Base-by-base conservation (phyloP, 2,888 invertebrate genomes). In the Hoplodrina blanda region DNA sequence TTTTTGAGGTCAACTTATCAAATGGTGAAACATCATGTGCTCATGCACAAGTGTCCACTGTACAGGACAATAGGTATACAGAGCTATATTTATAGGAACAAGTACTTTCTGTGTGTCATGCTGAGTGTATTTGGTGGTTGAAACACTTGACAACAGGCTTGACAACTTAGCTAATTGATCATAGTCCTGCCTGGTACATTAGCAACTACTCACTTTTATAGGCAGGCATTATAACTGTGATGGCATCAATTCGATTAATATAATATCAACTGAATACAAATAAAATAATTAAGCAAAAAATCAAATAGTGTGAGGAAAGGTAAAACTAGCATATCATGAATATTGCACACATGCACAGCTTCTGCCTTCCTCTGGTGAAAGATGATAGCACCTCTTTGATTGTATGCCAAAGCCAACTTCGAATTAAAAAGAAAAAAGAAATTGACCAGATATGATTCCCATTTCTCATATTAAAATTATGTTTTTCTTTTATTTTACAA, bases 1-100 rank as follows among this genome's bases (percentile, higher is more conserved):
- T 74, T 80, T 76, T 71, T 75, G 69, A 82, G 84, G 79, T 69
- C 55, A 41, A 69, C 25, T 72, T 84, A 82, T 78, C 78, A 69
- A 54, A 33, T 55, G 61, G 55, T 62, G 74, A 55, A 71, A 61
- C 69, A 76, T 53, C 17, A 63, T 56, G 62, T 65, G 56, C 66
- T 69, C 60, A 57, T 19, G 2, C 62, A 60, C 62, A 50, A 60
- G 61, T 66, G 70, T 46, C 46, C 62, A 52, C 52, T 55, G 53
- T 78, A 33, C 61, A 64, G 25, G 37, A 19, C 15, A 61, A 54
- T 74, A 74, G 30, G 53, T 65, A 59, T 50, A 55, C 6, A 1
- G 0, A 19, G 19, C 37, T 60, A 59, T 78, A 78, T 76, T 72
- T 68, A 77, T 62, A 73, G 63, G 33, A 46, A 7, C 55, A 63